These are phyloP conservation scores for Papilio polyxenes DNA, from an alignment of 1,140 invertebrate genomes.

Conservation along the genomic window DNA sequence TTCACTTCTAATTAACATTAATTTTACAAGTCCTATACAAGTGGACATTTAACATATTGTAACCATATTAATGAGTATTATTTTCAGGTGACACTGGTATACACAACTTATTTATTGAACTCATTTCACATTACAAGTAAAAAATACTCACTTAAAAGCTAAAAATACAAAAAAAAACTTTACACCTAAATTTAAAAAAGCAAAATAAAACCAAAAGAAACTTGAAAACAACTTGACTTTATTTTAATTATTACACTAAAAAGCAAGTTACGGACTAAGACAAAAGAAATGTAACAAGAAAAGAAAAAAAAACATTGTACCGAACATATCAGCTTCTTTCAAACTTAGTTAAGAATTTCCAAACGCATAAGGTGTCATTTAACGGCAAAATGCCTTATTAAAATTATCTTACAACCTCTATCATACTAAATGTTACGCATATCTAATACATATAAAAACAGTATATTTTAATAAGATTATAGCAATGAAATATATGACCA, in stretches of 20 bases:
- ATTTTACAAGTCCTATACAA: constrained; percentile 28
- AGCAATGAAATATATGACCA: background rate
- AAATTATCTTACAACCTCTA: background rate
- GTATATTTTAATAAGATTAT: background rate
- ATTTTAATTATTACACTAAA: constrained; percentile 53
- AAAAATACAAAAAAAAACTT: background rate
- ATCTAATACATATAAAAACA: background rate
- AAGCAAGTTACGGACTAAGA: constrained; percentile 44
- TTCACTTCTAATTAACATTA: constrained; percentile 32
- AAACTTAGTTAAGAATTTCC: background rate
- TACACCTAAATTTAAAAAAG: constrained; percentile 9
- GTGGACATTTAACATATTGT: constrained; percentile 26
- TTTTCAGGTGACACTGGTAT: constrained; percentile 28
- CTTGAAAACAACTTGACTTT: constrained; percentile 54
- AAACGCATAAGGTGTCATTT: constrained; percentile 1
- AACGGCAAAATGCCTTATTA: background rate
- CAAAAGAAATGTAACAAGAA: constrained; percentile 40
- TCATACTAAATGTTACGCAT: background rate
- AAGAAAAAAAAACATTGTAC: constrained; percentile 16
- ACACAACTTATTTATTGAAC: constrained; percentile 4
- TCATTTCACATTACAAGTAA: constrained; percentile 2
- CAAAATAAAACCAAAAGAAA: constrained; percentile 48
- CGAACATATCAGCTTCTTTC: constrained; percentile 5
- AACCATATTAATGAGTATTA: constrained; percentile 23
- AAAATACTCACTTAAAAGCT: constrained; percentile 2